A percentile compares a stretch with the other conserved stretches of the same genome.
Evolutionary conservation across 2,797 vertebrate species (phyloP).

Genomic region (Tiaroga cobitis): DNA sequence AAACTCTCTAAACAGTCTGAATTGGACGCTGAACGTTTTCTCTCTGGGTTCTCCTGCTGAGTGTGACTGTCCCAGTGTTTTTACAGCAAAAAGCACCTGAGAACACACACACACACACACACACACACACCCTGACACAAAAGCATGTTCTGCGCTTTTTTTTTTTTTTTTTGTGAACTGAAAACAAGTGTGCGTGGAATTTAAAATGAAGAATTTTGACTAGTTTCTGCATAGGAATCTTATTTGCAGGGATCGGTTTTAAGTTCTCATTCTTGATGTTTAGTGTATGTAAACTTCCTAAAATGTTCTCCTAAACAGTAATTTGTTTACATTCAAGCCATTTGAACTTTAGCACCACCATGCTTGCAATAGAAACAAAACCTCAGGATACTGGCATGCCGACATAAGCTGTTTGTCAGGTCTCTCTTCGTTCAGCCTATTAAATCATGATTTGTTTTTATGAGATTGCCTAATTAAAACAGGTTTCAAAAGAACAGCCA

Average conservation of each 20-base stretch:
- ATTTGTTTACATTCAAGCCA: constrained; percentile 35
- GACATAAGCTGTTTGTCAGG: constrained; percentile 37
- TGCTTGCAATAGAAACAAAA: constrained; percentile 32
- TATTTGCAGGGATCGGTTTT: neutral
- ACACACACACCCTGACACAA: constrained; percentile 45
- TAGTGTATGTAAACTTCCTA: constrained; percentile 14
- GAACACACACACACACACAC: constrained; percentile 39
- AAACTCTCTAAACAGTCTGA: constrained; percentile 57
- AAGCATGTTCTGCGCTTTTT: neutral
- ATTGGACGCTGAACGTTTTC: constrained; percentile 68
- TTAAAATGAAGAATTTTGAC: neutral
- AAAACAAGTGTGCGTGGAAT: neutral
- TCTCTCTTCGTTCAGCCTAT: constrained; percentile 39
- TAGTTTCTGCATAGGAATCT: neutral
- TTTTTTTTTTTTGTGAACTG: neutral
- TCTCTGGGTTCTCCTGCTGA: constrained; percentile 66
- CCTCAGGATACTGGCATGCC: constrained; percentile 9
- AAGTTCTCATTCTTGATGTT: constrained; percentile 12
- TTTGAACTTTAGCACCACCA: constrained; percentile 23
- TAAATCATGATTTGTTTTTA: constrained; percentile 51
- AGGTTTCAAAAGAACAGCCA: constrained; percentile 40
- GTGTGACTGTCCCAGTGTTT: constrained; percentile 58
- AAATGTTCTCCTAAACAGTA: constrained; percentile 33
- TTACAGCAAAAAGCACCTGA: constrained; percentile 60
- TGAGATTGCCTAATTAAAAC: constrained; percentile 49